phyloP scores from a whole-genome alignment of 2,888 invertebrate genomes.

The Trachelus troglodyta region DNA sequence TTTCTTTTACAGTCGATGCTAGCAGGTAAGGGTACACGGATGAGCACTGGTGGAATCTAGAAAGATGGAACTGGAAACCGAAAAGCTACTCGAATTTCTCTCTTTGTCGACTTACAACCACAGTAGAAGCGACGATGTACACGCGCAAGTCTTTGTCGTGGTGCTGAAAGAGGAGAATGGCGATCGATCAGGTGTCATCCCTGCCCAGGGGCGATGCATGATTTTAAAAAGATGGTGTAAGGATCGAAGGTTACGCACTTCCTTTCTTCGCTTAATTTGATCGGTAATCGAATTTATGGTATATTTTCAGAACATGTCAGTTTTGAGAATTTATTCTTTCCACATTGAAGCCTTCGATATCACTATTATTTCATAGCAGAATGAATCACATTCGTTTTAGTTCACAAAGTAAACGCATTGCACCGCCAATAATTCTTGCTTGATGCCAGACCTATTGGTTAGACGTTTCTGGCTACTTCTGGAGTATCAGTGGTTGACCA shows the following conservation, averaged over 20 bases:
- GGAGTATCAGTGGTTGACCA: background rate
- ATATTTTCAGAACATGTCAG: background rate
- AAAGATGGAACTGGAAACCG: background rate
- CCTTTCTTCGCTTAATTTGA: background rate
- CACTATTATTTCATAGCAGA: background rate
- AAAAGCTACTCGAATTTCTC: background rate
- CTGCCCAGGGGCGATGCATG: conserved; percentile 29
- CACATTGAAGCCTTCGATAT: background rate
- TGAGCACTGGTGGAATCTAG: background rate
- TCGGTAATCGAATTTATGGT: background rate
- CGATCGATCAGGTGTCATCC: conserved; percentile 44
- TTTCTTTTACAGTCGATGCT: background rate
- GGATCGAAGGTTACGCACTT: background rate
- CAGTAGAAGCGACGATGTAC: conserved; percentile 8
- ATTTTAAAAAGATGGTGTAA: conserved; percentile 6
- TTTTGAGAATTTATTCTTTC: background rate
- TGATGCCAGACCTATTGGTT: background rate
- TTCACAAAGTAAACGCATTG: background rate
- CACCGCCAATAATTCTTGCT: background rate
- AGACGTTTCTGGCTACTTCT: background rate
- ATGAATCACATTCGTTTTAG: background rate
- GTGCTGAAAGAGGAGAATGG: conserved; percentile 26
- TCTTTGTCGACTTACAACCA: conserved; percentile 4
- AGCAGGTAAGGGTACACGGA: background rate
- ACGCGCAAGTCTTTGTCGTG: conserved; percentile 29